phyloP scores from a whole-genome alignment of 1,140 invertebrate species.

The Eupristina koningsbergeri region DNA sequence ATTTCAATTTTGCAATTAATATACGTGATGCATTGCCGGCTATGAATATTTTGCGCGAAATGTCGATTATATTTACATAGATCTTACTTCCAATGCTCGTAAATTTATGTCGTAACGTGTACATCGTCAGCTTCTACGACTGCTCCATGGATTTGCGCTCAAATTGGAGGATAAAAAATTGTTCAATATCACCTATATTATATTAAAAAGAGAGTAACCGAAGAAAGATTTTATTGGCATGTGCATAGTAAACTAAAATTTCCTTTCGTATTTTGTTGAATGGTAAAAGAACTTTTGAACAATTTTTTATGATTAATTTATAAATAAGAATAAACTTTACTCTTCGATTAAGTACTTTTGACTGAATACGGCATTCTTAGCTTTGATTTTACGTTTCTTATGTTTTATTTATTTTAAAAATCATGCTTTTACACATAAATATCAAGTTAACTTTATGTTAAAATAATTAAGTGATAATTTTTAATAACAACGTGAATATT shows the following conservation, averaged over 20 bases:
- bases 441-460: too few species aligned
- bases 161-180: background rate
- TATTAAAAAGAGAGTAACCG: background rate
- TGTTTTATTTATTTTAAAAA: background rate
- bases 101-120: background rate
- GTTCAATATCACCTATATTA: conserved; percentile 7
- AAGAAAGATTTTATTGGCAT: too few species aligned
- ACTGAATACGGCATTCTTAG: background rate
- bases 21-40: conserved; percentile 6
- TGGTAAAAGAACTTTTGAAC: background rate
- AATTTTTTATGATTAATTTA: background rate
- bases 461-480: too few species aligned
- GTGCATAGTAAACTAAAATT: too few species aligned
- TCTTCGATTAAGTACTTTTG: background rate
- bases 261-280: background rate
- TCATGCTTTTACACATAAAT: too few species aligned
- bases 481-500: too few species aligned
- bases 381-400: background rate
- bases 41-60: conserved; percentile 8
- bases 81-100: background rate
- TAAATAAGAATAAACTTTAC: background rate
- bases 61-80: background rate
- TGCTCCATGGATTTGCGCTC: background rate
- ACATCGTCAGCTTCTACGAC: conserved; percentile 22
- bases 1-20: background rate